Percentiles rank a stretch among this genome's conserved stretches.
phyloP scores from a whole-genome alignment of 2,888 invertebrate genomes.

The Ophion ellenae region DNA sequence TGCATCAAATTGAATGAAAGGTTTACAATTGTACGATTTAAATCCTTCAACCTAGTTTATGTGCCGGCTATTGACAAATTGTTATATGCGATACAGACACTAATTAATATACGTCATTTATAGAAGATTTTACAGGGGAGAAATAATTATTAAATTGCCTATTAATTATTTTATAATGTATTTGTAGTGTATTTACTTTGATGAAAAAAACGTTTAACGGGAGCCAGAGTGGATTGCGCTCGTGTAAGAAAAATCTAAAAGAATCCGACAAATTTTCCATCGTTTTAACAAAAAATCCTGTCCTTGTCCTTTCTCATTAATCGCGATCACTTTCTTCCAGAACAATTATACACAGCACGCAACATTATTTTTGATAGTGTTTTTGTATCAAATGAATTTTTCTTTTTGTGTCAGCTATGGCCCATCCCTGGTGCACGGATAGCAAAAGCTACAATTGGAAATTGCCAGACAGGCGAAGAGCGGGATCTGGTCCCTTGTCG shows the following conservation, averaged over 20 bases:
- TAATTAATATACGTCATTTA: too few relatives aligned
- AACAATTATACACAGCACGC: background rate
- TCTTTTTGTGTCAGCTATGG: background rate
- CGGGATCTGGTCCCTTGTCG: background rate
- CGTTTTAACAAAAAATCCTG: too few relatives aligned
- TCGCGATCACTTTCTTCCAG: background rate
- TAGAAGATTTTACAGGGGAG: too few relatives aligned
- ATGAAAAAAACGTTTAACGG: background rate
- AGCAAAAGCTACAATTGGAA: background rate
- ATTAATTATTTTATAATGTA: background rate
- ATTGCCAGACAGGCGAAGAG: background rate
- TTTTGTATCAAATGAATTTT: background rate
- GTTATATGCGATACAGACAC: too few relatives aligned
- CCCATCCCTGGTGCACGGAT: background rate
- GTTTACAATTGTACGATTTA: too few relatives aligned
- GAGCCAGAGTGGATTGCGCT: too few relatives aligned
- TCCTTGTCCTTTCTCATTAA: background rate
- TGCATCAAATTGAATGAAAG: constrained; percentile 7
- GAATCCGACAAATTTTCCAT: too few relatives aligned
- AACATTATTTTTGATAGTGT: too few relatives aligned
- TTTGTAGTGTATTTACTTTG: too few relatives aligned
- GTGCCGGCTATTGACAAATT: too few relatives aligned
- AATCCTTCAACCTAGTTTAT: too few relatives aligned
- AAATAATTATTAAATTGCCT: background rate
- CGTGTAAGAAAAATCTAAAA: too few relatives aligned